phyloP scores from a whole-genome alignment of 53 echinoderm and acorn worm genomes.

The Apostichopus leukothele region DNA sequence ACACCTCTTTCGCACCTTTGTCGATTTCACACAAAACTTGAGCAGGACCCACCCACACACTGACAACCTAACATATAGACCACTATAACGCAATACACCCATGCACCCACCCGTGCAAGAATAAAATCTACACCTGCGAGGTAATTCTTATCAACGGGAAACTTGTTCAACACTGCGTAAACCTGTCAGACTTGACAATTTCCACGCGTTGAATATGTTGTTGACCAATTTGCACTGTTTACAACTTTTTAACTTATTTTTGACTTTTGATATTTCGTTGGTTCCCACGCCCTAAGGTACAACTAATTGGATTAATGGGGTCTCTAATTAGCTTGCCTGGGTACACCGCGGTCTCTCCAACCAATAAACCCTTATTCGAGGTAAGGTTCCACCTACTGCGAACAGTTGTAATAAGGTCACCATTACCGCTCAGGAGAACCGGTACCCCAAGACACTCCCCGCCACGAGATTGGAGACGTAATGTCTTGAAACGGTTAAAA shows the following conservation, averaged over 20 bases:
- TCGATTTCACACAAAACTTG: too few species aligned
- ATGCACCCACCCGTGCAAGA: too few species aligned
- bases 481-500: conserved; percentile 46
- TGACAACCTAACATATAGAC: too few species aligned
- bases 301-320: conserved; percentile 33
- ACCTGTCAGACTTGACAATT: background rate
- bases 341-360: background rate
- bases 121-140: background rate
- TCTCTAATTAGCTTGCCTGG: conserved; percentile 5
- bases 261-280: background rate
- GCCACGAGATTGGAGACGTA: conserved; percentile 11
- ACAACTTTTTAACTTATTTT: background rate
- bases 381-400: conserved; percentile 11
- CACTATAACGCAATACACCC: too few species aligned
- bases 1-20: too few species aligned
- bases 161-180: background rate
- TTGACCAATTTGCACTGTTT: background rate
- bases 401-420: conserved; percentile 29
- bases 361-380: background rate
- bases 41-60: too few species aligned
- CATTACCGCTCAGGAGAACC: too few species aligned
- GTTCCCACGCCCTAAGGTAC: conserved; percentile 42
- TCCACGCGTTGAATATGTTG: background rate
- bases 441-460: background rate
- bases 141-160: background rate